A percentile compares a stretch with the other conserved stretches of the same genome.
These are phyloP conservation scores for Pampusana beccarii DNA, from an alignment of 2,113 vertebrate genomes.

Conservation along the genomic window DNA sequence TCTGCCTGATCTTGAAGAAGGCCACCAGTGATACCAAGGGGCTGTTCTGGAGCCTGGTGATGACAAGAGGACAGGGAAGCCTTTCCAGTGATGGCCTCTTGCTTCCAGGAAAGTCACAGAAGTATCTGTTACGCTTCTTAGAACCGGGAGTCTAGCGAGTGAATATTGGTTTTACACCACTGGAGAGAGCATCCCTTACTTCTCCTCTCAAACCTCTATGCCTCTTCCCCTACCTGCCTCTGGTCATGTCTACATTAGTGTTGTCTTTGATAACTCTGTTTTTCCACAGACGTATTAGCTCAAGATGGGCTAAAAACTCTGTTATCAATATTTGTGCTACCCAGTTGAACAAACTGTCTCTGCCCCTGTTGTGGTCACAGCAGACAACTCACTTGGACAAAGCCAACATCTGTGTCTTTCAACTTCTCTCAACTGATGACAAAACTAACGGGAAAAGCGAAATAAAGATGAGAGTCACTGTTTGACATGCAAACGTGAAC, in stretches of 20 bases:
- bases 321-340: neutral
- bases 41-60: neutral
- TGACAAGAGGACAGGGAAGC: neutral
- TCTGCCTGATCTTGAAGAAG: neutral
- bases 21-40: neutral
- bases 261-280: neutral
- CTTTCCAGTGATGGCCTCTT: neutral
- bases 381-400: neutral
- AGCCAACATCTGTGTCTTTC: neutral
- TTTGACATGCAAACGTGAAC: neutral
- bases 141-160: neutral
- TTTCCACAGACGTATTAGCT: neutral
- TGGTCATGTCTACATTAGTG: neutral
- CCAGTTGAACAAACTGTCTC: neutral
- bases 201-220: neutral
- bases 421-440: neutral
- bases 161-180: neutral
- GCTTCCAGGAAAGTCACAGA: neutral
- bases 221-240: neutral
- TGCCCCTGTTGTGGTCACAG: neutral
- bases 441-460: neutral
- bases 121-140: neutral
- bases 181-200: neutral
- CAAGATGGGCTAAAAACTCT: neutral
- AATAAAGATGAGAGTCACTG: neutral